These are phyloP conservation scores for Aplodontia rufa DNA, from an alignment of 2,113 vertebrate species.

Conservation along the genomic window DNA sequence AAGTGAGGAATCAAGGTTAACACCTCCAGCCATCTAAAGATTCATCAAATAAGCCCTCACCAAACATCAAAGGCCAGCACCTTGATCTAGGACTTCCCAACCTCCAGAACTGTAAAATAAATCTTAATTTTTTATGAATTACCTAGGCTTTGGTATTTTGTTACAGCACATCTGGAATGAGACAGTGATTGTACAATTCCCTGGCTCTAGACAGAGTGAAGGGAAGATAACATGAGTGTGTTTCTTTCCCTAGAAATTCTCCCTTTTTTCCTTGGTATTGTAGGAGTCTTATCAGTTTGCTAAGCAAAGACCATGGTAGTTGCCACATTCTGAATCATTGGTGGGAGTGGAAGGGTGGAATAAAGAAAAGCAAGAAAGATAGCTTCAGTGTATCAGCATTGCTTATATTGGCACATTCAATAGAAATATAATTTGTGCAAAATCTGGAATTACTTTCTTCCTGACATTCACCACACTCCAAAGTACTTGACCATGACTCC, in stretches of 20 bases:
- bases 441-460: background rate
- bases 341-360: background rate
- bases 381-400: background rate
- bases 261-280: background rate
- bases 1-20: fast-evolving
- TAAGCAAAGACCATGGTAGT: background rate
- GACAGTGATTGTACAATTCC: background rate
- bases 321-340: background rate
- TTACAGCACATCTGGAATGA: background rate
- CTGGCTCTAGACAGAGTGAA: background rate
- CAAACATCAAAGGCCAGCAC: background rate
- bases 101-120: background rate
- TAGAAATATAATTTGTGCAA: background rate
- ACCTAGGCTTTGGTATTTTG: background rate
- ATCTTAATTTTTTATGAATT: too few relatives aligned
- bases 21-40: background rate
- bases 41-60: background rate
- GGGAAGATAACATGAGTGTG: fast-evolving
- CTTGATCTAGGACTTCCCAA: background rate
- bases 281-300: background rate
- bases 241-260: background rate
- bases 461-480: background rate
- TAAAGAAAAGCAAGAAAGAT: background rate
- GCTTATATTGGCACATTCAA: background rate
- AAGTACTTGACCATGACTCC: background rate